phyloP scores from a whole-genome alignment of 2,113 vertebrate species.

The Gymnobelideus leadbeateri region DNA sequence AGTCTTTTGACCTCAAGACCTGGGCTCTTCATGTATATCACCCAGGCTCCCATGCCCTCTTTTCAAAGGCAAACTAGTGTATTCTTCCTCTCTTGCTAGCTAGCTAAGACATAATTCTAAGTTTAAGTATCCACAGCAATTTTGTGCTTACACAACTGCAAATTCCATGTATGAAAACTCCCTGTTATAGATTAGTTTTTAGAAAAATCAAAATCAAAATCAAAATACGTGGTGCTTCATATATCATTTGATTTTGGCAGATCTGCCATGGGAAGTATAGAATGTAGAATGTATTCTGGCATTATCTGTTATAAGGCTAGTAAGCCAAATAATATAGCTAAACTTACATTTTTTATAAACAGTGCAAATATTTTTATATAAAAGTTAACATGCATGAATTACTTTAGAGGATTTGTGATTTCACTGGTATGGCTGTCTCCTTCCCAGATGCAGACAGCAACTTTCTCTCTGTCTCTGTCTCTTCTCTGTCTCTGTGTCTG shows the following conservation, averaged over 20 bases:
- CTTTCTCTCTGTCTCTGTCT: too few species aligned
- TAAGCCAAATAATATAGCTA: background rate
- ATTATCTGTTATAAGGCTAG: background rate
- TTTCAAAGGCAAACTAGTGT: background rate
- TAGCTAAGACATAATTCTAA: background rate
- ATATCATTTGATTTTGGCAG: background rate
- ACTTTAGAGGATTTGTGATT: background rate
- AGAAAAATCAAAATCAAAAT: background rate
- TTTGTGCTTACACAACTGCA: background rate
- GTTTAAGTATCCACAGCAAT: background rate
- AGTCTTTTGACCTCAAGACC: background rate
- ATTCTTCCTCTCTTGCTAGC: background rate
- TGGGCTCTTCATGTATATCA: background rate
- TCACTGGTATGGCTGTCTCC: background rate
- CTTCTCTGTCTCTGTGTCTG: background rate
- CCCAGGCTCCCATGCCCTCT: background rate
- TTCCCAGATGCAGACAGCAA: background rate
- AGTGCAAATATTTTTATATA: background rate
- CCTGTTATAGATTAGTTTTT: background rate
- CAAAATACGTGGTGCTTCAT: background rate
- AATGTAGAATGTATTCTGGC: background rate
- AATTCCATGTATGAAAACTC: background rate
- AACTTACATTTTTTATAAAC: background rate
- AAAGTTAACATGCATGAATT: background rate
- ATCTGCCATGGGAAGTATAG: background rate